Conservation (phyloP, 2,797 vertebrate genomes). For the Syndactyla subalaris region DNA sequence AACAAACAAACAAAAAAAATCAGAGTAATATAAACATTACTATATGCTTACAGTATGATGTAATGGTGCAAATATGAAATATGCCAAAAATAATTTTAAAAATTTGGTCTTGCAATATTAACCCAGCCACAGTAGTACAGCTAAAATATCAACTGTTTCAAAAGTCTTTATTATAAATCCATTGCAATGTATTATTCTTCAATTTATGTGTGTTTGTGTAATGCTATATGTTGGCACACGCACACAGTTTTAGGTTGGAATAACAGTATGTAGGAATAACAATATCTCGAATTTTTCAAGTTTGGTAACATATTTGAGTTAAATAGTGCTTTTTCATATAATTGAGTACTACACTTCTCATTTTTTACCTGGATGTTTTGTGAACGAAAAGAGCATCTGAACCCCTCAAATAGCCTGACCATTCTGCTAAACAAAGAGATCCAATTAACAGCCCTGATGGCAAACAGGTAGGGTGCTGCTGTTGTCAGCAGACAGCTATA, state of each 20-base stretch:
- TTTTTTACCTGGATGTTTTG: neutral
- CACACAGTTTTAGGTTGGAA: neutral
- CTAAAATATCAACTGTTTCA: neutral
- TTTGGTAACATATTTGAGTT: neutral
- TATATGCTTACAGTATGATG: constrained; percentile 24
- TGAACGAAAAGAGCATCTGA: neutral
- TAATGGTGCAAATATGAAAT: constrained; percentile 31
- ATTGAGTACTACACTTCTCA: neutral
- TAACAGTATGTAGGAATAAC: neutral
- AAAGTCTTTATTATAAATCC: neutral
- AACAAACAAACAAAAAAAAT: neutral
- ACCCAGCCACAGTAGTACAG: neutral
- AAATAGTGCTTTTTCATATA: neutral
- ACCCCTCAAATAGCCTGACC: neutral
- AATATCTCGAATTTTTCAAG: neutral
- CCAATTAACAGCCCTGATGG: neutral
- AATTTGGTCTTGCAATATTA: neutral
- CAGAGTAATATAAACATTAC: neutral
- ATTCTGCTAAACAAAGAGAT: neutral
- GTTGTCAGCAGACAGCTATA: neutral
- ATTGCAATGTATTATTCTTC: neutral
- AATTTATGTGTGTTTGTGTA: neutral
- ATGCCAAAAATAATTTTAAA: neutral
- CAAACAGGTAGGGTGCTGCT: neutral
- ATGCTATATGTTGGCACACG: neutral